These are phyloP conservation scores for Lethrus apterus DNA, from an alignment of 1,140 invertebrate species.

Conservation along the genomic window DNA sequence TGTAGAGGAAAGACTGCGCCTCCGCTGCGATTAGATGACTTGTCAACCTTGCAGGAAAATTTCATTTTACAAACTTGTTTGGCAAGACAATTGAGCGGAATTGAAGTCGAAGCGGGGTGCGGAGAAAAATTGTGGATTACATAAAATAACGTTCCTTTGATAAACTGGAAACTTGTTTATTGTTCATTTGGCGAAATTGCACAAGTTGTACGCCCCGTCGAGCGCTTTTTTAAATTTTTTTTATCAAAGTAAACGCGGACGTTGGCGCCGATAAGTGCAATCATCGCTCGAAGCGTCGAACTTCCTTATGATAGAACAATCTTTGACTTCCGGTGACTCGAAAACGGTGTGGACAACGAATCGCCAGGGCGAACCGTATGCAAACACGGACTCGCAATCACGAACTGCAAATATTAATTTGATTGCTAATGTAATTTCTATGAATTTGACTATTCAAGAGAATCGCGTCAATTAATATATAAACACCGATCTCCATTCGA, in stretches of 20 bases:
- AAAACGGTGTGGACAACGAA: no score
- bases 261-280: no score
- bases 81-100: conserved; percentile 37
- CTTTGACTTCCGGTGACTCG: conserved; percentile 7
- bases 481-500: conserved; percentile 28
- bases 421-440: conserved; percentile 41
- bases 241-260: no score
- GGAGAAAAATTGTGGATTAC: conserved; percentile 31
- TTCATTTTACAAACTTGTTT: conserved; percentile 40
- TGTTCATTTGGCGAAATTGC: conserved; percentile 22
- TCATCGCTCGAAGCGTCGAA: conserved; percentile 13
- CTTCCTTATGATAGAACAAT: conserved; percentile 22
- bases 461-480: conserved; percentile 26
- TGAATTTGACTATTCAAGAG: conserved; percentile 36
- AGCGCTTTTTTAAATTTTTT: no score
- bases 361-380: background rate
- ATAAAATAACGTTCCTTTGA: conserved; percentile 27
- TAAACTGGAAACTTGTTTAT: conserved; percentile 28
- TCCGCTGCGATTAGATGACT: conserved; percentile 35
- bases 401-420: conserved; percentile 39
- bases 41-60: conserved; percentile 39
- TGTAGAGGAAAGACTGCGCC: conserved; percentile 21
- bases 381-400: conserved; percentile 26
- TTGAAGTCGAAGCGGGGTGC: conserved; percentile 32
- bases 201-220: no score